phyloP scores from a whole-genome alignment of 2,888 invertebrate species.

The Osmoderma eremita region DNA sequence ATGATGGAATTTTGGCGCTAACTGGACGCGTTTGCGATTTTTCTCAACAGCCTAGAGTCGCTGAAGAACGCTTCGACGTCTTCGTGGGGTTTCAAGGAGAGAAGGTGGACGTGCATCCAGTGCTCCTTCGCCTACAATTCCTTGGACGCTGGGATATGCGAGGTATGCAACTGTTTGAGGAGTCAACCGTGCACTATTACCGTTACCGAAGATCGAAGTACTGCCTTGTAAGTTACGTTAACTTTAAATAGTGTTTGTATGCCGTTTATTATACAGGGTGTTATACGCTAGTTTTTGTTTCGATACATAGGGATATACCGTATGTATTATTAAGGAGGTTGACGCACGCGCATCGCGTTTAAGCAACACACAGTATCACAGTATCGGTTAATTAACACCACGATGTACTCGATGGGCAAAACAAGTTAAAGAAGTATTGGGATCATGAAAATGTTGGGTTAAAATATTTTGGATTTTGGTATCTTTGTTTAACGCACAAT shows the following conservation, averaged over 20 bases:
- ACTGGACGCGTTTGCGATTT: constrained; percentile 11
- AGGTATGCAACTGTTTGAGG: constrained; percentile 79
- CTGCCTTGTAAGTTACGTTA: constrained; percentile 48
- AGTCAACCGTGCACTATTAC: constrained; percentile 77
- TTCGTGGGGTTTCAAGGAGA: constrained; percentile 58
- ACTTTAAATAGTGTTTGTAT: not conserved
- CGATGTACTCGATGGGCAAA: no score
- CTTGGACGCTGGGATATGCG: constrained; percentile 81
- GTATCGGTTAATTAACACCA: no score
- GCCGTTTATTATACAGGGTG: no score
- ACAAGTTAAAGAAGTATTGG: no score
- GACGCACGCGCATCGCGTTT: no score
- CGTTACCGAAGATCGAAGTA: constrained; percentile 68
- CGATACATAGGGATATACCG: no score
- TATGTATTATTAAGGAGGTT: no score
- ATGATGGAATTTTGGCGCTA: not conserved
- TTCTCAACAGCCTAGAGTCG: constrained; percentile 23
- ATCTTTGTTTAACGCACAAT: no score
- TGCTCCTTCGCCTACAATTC: constrained; percentile 91
- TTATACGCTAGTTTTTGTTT: no score
- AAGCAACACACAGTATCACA: no score
- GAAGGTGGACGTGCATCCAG: constrained; percentile 89
- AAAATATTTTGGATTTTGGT: no score
- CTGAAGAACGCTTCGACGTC: constrained; percentile 55
- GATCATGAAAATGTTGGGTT: no score